Conservation (phyloP, 1,140 invertebrate genomes). For the Papilio xuthus region DNA sequence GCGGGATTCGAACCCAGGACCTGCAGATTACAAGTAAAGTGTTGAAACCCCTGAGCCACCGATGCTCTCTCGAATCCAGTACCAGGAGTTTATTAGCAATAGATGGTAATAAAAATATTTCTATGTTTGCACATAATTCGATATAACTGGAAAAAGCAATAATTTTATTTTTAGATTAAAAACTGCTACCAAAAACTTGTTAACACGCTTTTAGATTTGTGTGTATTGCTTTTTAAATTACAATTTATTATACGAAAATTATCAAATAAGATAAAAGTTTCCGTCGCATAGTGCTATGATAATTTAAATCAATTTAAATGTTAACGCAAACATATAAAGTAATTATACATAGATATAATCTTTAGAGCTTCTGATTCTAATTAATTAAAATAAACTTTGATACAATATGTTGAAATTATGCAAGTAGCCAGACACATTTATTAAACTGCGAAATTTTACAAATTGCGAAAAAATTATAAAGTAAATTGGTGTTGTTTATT, state of each 20-base stretch:
- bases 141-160: neutral
- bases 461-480: conserved; percentile 21
- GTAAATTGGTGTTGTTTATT: conserved; percentile 1
- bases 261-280: neutral
- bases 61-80: neutral
- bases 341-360: neutral
- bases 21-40: too few species aligned
- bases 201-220: neutral
- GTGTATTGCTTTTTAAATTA: neutral
- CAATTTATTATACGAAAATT: conserved; percentile 4
- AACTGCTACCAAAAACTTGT: conserved; percentile 1
- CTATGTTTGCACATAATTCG: neutral
- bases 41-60: too few species aligned
- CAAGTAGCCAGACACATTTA: conserved; percentile 2
- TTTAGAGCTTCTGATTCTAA: neutral
- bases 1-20: too few species aligned
- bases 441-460: conserved; percentile 15
- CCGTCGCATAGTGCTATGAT: neutral
- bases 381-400: neutral
- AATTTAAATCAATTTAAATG: neutral
- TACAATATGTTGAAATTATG: neutral
- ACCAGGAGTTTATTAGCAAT: neutral
- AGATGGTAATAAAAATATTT: neutral
- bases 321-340: neutral
- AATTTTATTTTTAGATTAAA: neutral